phyloP scores from a whole-genome alignment of 2,797 vertebrate genomes.

The Morus bassanus region DNA sequence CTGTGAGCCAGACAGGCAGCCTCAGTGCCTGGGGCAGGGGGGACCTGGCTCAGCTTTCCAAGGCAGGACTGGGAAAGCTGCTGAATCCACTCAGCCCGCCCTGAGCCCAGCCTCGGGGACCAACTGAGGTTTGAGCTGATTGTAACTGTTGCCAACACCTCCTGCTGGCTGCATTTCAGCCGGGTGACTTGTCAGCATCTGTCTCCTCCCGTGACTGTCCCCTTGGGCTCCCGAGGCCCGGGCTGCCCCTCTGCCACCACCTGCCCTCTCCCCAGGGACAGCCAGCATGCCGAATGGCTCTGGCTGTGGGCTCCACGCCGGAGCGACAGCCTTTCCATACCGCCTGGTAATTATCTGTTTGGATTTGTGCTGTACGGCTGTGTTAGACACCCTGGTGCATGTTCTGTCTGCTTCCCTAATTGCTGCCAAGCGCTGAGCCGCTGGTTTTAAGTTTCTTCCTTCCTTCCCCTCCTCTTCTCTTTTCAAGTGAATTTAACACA shows the following conservation, averaged over 20 bases:
- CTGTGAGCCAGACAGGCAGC: not conserved
- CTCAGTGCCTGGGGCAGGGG: not conserved
- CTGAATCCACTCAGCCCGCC: not conserved
- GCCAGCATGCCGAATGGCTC: accelerated
- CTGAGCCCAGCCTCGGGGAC: accelerated
- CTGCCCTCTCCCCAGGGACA: not conserved
- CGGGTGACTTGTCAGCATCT: not conserved
- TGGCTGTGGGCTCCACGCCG: not conserved
- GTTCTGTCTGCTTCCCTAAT: not conserved
- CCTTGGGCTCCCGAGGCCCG: not conserved
- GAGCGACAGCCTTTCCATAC: not conserved
- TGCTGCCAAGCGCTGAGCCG: not conserved
- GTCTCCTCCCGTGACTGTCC: not conserved
- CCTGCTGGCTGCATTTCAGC: not conserved
- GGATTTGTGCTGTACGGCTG: not conserved
- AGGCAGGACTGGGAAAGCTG: not conserved
- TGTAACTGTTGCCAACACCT: not conserved
- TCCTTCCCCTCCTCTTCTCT: not conserved
- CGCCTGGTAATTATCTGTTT: not conserved
- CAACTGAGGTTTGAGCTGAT: not conserved
- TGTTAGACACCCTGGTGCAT: not conserved
- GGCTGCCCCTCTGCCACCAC: not conserved
- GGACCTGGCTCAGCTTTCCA: not conserved
- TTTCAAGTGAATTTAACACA: not conserved
- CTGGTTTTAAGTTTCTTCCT: constrained; percentile 3